Evolutionary conservation across 2,113 vertebrate species (phyloP).

Genomic region (Corythoichthys intestinalis): DNA sequence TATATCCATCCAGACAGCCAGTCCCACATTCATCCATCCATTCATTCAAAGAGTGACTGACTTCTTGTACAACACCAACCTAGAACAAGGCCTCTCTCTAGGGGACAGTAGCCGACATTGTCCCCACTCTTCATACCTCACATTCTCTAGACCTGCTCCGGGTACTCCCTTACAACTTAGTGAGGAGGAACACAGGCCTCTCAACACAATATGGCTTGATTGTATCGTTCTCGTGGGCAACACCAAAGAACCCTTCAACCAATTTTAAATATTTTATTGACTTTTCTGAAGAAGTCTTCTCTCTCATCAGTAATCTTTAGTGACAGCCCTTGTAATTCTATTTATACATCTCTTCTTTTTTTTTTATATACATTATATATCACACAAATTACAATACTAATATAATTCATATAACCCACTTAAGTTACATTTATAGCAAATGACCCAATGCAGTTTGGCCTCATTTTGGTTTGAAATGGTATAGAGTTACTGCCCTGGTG

Average conservation of each 20-base stretch:
- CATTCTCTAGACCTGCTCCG: constrained; percentile 69
- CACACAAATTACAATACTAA: not conserved
- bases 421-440: not conserved
- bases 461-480: not conserved
- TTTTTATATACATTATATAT: not conserved
- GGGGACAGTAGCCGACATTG: constrained; percentile 75
- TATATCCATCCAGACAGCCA: constrained; percentile 48
- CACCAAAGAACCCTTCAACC: not conserved
- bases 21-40: constrained; percentile 43
- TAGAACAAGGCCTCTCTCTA: constrained; percentile 68
- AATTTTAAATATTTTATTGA: not conserved
- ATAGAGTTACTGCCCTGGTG: not conserved
- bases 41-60: constrained; percentile 53
- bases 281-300: not conserved
- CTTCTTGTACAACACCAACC: constrained; percentile 55
- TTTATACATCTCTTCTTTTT: constrained; percentile 15
- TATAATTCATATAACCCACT: not conserved
- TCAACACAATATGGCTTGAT: constrained; percentile 37
- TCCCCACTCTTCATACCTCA: constrained; percentile 64
- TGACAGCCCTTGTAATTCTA: not conserved
- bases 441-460: not conserved
- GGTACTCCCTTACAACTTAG: constrained; percentile 59
- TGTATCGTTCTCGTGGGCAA: constrained; percentile 37
- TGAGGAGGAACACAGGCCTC: constrained; percentile 43
- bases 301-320: not conserved